These are phyloP conservation scores for Scrobipalpa atriplicella DNA, from an alignment of 2,888 invertebrate genomes.

Conservation along the genomic window DNA sequence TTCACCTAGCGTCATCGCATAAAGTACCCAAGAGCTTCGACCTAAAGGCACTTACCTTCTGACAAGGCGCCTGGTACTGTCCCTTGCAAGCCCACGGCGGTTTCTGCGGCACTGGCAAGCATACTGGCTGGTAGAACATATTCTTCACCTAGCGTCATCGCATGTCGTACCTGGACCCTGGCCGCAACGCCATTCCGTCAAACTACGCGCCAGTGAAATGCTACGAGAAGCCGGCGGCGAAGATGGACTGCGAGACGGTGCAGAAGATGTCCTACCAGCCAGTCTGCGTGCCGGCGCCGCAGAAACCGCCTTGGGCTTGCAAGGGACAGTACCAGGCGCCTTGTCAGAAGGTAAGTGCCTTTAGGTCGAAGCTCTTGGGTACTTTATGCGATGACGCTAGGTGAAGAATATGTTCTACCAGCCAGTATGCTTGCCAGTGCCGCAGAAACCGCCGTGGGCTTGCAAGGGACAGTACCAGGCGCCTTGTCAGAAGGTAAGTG, in stretches of 20 bases:
- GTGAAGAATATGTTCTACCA: conserved; percentile 83
- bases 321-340: conserved; percentile 74
- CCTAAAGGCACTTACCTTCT: conserved; percentile 34
- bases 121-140: conserved; percentile 81
- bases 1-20: too few species aligned
- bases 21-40: too few species aligned
- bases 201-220: conserved; percentile 74
- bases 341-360: conserved; percentile 48
- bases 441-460: conserved; percentile 75
- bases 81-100: conserved; percentile 78
- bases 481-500: conserved; percentile 72
- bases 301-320: conserved; percentile 75
- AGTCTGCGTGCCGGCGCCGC: conserved; percentile 65
- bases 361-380: too few species aligned
- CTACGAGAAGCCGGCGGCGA: conserved; percentile 77
- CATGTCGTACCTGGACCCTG: conserved; percentile 84
- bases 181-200: conserved; percentile 59
- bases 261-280: conserved; percentile 83
- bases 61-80: conserved; percentile 72
- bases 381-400: too few species aligned
- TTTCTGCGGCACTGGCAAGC: conserved; percentile 63
- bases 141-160: conserved; percentile 83
- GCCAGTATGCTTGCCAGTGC: conserved; percentile 68
- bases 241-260: conserved; percentile 80
- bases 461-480: conserved; percentile 72